These are phyloP conservation scores for Papilio polyxenes DNA, from an alignment of 1,140 invertebrate species.

Conservation along the genomic window DNA sequence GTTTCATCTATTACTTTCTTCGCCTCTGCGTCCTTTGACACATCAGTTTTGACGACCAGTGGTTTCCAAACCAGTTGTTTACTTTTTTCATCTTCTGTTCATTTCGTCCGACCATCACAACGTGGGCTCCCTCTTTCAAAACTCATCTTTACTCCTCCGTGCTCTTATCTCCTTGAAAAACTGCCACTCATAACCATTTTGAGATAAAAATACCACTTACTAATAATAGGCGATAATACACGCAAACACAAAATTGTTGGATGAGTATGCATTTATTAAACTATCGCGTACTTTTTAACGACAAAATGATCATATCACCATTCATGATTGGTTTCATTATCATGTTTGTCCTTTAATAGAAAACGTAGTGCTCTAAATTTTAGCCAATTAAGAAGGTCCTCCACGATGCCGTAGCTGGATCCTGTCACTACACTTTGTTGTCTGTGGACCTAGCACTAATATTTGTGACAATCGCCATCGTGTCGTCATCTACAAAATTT, in stretches of 20 bases:
- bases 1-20: slow-evolving; percentile 82
- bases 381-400: slow-evolving; percentile 87
- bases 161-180: not conserved
- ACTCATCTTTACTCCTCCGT: slow-evolving; percentile 40
- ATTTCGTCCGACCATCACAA: no score
- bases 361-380: not conserved
- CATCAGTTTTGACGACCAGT: slow-evolving; percentile 30
- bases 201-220: no score
- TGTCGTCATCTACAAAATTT: no score
- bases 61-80: slow-evolving; percentile 9
- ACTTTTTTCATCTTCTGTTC: slow-evolving; percentile 43
- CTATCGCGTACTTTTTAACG: no score
- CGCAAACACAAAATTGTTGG: no score
- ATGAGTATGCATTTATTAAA: no score
- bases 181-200: not conserved
- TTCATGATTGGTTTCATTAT: slow-evolving; percentile 41
- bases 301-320: no score
- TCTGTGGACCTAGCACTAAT: slow-evolving; percentile 37
- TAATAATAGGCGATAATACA: no score
- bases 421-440: slow-evolving; percentile 86
- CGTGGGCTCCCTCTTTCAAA: slow-evolving; percentile 56
- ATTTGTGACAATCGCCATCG: no score
- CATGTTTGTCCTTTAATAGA: slow-evolving; percentile 86
- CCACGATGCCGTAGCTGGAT: slow-evolving; percentile 92
- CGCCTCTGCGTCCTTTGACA: slow-evolving; percentile 70